Evolutionary conservation across 2,888 invertebrate species (phyloP).

Genomic region (Alitta virens): DNA sequence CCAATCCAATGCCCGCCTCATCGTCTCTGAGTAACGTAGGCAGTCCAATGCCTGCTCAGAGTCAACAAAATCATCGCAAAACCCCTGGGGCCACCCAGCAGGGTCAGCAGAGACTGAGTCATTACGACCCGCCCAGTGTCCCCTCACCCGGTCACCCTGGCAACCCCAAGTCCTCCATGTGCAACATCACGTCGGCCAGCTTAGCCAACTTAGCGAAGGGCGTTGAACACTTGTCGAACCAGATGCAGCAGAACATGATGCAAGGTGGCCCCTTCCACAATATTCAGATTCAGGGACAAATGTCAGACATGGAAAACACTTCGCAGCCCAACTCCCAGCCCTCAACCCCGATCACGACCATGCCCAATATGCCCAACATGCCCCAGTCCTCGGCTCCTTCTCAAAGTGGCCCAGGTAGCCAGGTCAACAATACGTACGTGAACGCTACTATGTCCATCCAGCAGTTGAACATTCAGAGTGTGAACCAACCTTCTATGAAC

Average conservation of each 20-base stretch:
- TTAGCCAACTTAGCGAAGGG: slow-evolving; percentile 56
- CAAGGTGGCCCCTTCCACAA: slow-evolving; percentile 57
- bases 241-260: slow-evolving; percentile 57
- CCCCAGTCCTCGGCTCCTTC: slow-evolving; percentile 24
- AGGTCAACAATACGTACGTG: slow-evolving; percentile 60
- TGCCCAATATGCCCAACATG: slow-evolving; percentile 27
- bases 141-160: not conserved
- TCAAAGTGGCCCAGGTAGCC: slow-evolving; percentile 36
- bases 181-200: slow-evolving; percentile 54
- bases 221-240: slow-evolving; percentile 54
- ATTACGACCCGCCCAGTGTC: slow-evolving; percentile 40
- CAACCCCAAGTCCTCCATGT: slow-evolving; percentile 35
- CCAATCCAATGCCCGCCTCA: slow-evolving; percentile 36
- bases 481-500: slow-evolving; percentile 38
- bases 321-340: slow-evolving; percentile 22
- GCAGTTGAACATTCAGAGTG: slow-evolving; percentile 60
- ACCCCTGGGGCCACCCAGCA: slow-evolving; percentile 38
- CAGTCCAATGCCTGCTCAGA: slow-evolving; percentile 39
- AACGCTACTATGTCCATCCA: slow-evolving; percentile 61
- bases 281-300: slow-evolving; percentile 54
- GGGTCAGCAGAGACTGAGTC: slow-evolving; percentile 40
- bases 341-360: slow-evolving; percentile 5
- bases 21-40: slow-evolving; percentile 24
- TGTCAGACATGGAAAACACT: slow-evolving; percentile 29
- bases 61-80: slow-evolving; percentile 34